Evolutionary conservation across 2,797 vertebrate species (phyloP).

Genomic region (Mionectes olivaceus): DNA sequence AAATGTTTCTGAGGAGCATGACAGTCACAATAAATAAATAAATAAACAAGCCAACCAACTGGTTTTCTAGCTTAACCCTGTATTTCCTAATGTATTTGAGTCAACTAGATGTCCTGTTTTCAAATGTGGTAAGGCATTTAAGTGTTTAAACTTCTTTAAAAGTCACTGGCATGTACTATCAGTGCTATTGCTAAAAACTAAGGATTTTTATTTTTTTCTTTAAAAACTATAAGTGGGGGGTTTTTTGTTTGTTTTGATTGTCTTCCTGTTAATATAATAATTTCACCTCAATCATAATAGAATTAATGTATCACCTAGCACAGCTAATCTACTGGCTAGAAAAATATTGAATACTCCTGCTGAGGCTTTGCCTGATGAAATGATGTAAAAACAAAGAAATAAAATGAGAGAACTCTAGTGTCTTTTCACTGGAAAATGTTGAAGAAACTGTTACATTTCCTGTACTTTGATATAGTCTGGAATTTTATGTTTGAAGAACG

Average conservation of each 20-base stretch:
- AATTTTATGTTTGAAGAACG: not conserved
- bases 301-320: not conserved
- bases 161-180: not conserved
- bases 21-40: not conserved
- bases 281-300: not conserved
- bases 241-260: not conserved
- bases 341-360: not conserved
- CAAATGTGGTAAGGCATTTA: not conserved
- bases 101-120: not conserved
- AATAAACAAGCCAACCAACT: fast-evolving
- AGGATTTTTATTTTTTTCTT: not conserved
- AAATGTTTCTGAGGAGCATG: not conserved
- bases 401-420: not conserved
- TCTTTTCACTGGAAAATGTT: not conserved
- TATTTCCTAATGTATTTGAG: not conserved
- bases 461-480: not conserved
- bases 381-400: not conserved
- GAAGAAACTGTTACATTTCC: not conserved
- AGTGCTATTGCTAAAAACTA: not conserved
- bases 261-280: not conserved
- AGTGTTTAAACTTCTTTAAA: not conserved
- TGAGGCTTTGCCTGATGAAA: not conserved
- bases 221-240: fast-evolving
- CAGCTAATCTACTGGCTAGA: not conserved
- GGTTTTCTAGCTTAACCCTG: not conserved